Evolutionary conservation across 1,140 invertebrate genomes (phyloP), one percentile per base, ranked within the genome.

Genomic region (Drosophila trapezifrons): DNA sequence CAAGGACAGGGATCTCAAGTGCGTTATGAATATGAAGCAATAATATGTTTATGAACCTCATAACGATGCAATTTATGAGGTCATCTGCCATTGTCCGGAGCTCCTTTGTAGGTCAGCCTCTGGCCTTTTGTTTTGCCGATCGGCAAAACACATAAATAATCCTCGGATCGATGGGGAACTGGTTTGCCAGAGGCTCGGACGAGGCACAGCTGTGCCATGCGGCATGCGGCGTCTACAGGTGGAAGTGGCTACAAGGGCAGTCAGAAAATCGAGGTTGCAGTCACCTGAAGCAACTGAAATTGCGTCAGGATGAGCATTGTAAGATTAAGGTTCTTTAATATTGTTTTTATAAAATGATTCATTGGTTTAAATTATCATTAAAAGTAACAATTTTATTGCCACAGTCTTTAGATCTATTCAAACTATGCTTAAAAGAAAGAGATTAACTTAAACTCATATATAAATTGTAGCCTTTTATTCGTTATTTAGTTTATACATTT

Each of bases 31-130:
- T 89, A 79, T 87, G 84, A 70, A 89, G 65, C 77, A 77, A 78
- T 84, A 80, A 89, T 84, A 73, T 79, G 37, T 89, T 80, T 89
- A 89, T 89, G 84, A 84, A 76, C 77, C 56, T 84, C 84, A 89
- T 89, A 89, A 89, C 66, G 73, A 84, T 25, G 35, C 58, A 58
- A 59, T 84, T 89, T 89, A 90, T 89, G 80, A 89, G 80, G 84
- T 89, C 84, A 89, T 80, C 69, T 67, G 58, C 9, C 40, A 60
- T 64, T 60, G 51, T 63, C 29, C 46, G 22, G 15, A 1, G 13
- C 46, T 67, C 38, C 69, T 45, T 63, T 42, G 60, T 71, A 59
- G 79, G 58, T 56, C 35, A 64, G 35, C 25, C 66, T 40, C 17
- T 62, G 52, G 32, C 62, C 54, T 78, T 37, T 80, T 76, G 75